phyloP scores from a whole-genome alignment of 2,113 vertebrate species.

The Charina bottae region DNA sequence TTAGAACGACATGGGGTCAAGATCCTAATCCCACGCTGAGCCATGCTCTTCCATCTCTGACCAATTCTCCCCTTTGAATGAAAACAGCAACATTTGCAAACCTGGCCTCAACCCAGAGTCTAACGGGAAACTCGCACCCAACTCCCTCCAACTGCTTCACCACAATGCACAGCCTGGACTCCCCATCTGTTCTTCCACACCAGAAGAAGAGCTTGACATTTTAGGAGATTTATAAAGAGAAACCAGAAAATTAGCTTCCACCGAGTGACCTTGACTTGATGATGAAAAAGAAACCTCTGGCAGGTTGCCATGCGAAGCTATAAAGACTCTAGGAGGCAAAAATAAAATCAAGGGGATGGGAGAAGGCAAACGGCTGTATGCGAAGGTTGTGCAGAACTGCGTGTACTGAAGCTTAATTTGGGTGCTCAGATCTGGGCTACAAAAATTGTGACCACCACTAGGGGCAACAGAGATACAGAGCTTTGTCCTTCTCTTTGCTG shows the following conservation, averaged over 20 bases:
- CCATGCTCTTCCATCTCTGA: not conserved
- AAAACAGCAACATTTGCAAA: not conserved
- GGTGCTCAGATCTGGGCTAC: too few relatives aligned
- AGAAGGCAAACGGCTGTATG: not conserved
- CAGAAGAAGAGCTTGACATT: not conserved
- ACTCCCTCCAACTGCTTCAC: not conserved
- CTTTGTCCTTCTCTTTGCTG: not conserved
- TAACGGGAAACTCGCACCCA: not conserved
- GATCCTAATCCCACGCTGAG: not conserved
- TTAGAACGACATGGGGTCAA: not conserved
- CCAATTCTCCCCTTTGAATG: not conserved
- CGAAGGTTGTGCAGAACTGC: not conserved
- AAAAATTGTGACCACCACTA: not conserved
- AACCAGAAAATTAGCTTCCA: constrained; percentile 16
- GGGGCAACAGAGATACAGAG: not conserved
- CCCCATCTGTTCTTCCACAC: not conserved
- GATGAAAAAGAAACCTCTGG: constrained; percentile 15
- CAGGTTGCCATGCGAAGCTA: fast-evolving
- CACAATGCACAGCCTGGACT: not conserved
- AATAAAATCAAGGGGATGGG: too few relatives aligned
- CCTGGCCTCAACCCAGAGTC: not conserved
- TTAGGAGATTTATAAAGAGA: constrained; percentile 18
- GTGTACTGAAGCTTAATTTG: constrained; percentile 11
- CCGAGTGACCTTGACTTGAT: not conserved
- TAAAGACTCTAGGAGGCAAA: not conserved